Evolutionary conservation across 1,140 invertebrate species (phyloP).

Genomic region (Vollenhovia emeryi): DNA sequence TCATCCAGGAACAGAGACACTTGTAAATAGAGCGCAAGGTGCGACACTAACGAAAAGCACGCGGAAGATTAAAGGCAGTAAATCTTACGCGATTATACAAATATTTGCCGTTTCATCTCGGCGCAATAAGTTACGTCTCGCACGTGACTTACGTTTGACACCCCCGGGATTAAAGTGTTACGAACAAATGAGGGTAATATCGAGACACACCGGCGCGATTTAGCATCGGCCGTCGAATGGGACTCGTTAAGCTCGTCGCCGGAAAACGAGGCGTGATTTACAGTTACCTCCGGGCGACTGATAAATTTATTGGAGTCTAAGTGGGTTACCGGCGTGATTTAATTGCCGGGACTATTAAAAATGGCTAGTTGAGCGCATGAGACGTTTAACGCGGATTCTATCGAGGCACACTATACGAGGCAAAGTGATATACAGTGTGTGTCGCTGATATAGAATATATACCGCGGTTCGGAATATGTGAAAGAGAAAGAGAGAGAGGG

Average conservation of each 20-base stretch:
- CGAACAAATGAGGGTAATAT: background rate
- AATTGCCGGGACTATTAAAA: constrained; percentile 3
- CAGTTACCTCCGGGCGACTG: background rate
- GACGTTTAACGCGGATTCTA: background rate
- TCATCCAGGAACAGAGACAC: background rate
- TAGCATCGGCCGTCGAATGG: background rate
- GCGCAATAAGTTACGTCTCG: constrained; percentile 21
- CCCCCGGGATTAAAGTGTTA: background rate
- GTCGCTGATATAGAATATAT: background rate
- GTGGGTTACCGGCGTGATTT: background rate
- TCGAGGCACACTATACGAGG: background rate
- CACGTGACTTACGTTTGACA: background rate
- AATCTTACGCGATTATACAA: background rate
- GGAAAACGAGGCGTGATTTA: background rate
- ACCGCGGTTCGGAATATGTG: background rate
- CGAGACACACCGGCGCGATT: background rate
- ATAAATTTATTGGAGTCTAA: constrained; percentile 33
- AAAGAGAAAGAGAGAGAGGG: background rate
- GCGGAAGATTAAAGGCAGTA: background rate
- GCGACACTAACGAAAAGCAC: background rate
- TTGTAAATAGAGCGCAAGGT: background rate
- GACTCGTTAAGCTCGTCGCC: background rate
- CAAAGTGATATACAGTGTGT: background rate
- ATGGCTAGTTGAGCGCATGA: background rate
- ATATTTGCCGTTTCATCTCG: constrained; percentile 2